A percentile compares a stretch with the other conserved stretches of the same genome.
Conservation (phyloP, 37 sponge, comb jelly and placozoan species). For the Geodia barretti region DNA sequence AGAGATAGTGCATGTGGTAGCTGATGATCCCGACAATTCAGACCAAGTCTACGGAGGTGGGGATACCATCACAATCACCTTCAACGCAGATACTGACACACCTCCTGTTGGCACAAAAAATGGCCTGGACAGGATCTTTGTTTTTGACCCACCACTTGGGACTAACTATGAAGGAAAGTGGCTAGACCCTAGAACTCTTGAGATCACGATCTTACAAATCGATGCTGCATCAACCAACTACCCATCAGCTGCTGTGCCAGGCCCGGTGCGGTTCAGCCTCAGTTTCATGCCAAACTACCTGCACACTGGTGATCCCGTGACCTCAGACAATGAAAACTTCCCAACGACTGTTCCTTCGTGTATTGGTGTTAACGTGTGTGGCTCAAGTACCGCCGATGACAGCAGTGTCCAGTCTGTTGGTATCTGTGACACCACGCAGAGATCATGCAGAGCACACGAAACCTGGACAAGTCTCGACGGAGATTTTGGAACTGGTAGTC, state of each 20-base stretch:
- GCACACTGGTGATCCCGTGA: slow-evolving; percentile 13
- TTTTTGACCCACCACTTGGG: slow-evolving; percentile 71
- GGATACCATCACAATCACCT: slow-evolving; percentile 74
- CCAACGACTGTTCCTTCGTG: slow-evolving; percentile 70
- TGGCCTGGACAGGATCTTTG: slow-evolving; percentile 73
- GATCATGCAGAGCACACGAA: slow-evolving; percentile 78
- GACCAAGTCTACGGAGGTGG: slow-evolving; percentile 61
- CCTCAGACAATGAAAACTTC: slow-evolving; percentile 14
- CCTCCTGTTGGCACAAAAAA: slow-evolving; percentile 64
- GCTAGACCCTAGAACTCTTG: slow-evolving; percentile 41
- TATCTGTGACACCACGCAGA: slow-evolving; percentile 53
- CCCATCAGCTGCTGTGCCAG: slow-evolving; percentile 8
- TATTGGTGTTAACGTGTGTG: slow-evolving; percentile 85
- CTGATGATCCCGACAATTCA: slow-evolving; percentile 47
- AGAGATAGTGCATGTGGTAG: slow-evolving; percentile 50
- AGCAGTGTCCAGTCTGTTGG: slow-evolving; percentile 46
- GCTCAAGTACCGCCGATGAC: not conserved
- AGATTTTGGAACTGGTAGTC: slow-evolving; percentile 35
- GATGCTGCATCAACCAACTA: slow-evolving; percentile 4
- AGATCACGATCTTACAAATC: slow-evolving; percentile 56
- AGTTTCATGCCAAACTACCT: slow-evolving; percentile 69
- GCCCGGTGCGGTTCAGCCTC: slow-evolving; percentile 19
- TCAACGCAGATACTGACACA: slow-evolving; percentile 59
- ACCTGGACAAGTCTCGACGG: slow-evolving; percentile 27
- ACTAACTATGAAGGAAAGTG: slow-evolving; percentile 70